phyloP scores from a whole-genome alignment of 1,140 invertebrate species.

The Bombus pascuorum region DNA sequence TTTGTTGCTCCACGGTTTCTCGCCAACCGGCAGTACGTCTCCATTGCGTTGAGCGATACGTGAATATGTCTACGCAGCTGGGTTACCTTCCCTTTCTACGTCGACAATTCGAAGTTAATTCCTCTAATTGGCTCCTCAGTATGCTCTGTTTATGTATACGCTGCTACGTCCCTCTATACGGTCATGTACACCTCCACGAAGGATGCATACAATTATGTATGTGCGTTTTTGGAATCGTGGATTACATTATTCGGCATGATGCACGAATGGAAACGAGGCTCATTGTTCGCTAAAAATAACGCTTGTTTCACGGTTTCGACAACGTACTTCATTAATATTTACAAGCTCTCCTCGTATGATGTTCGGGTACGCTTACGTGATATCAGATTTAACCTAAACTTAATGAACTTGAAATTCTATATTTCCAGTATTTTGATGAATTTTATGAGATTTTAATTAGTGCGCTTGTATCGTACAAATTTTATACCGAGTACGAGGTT shows the following conservation, averaged over 20 bases:
- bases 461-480: too few relatives aligned
- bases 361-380: too few relatives aligned
- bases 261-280: background rate
- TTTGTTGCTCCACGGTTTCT: background rate
- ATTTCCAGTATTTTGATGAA: too few relatives aligned
- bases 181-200: background rate
- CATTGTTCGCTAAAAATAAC: background rate
- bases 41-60: constrained; percentile 54
- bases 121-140: constrained; percentile 63
- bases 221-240: constrained; percentile 1
- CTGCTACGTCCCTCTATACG: background rate
- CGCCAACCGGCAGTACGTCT: constrained; percentile 42
- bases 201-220: background rate
- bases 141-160: constrained; percentile 37
- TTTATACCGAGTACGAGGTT: too few relatives aligned
- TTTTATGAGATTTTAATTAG: too few relatives aligned
- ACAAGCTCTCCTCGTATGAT: too few relatives aligned
- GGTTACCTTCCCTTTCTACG: constrained; percentile 57
- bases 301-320: background rate
- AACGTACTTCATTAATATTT: background rate
- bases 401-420: too few relatives aligned
- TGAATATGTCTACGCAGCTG: constrained; percentile 46
- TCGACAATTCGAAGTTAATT: constrained; percentile 66
- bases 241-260: background rate
- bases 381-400: too few relatives aligned